Conservation (phyloP, 2,113 vertebrate genomes). For the Microtus montanus region DNA sequence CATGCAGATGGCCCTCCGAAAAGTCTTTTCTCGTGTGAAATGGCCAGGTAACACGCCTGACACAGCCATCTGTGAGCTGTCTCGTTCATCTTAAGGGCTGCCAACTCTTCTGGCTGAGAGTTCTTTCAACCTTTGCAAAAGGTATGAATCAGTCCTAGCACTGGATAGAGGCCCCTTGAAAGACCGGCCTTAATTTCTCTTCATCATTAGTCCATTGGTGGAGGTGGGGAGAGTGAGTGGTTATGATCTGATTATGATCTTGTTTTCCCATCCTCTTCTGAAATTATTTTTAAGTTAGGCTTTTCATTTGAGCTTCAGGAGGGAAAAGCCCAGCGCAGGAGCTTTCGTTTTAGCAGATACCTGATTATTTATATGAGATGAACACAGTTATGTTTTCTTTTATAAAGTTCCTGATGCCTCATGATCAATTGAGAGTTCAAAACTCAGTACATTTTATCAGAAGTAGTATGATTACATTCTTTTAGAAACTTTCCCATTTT, state of each 20-base stretch:
- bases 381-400: neutral
- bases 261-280: neutral
- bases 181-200: neutral
- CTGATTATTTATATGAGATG: constrained; percentile 15
- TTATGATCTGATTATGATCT: neutral
- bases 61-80: constrained; percentile 17
- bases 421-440: neutral
- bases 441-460: neutral
- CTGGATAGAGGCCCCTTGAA: neutral
- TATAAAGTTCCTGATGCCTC: neutral
- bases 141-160: neutral
- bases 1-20: neutral
- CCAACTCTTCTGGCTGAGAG: neutral
- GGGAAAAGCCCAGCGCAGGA: neutral
- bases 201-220: neutral
- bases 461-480: neutral
- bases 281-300: neutral
- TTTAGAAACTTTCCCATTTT: neutral
- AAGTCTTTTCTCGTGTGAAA: neutral
- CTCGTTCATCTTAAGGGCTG: constrained; percentile 1
- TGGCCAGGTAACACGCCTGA: neutral
- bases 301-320: neutral
- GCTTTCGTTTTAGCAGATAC: neutral
- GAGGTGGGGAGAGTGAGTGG: neutral
- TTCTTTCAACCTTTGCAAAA: constrained; percentile 24